Base-by-base conservation (phyloP, 2,888 invertebrate genomes). In the Polydrusus pterygomalis region DNA sequence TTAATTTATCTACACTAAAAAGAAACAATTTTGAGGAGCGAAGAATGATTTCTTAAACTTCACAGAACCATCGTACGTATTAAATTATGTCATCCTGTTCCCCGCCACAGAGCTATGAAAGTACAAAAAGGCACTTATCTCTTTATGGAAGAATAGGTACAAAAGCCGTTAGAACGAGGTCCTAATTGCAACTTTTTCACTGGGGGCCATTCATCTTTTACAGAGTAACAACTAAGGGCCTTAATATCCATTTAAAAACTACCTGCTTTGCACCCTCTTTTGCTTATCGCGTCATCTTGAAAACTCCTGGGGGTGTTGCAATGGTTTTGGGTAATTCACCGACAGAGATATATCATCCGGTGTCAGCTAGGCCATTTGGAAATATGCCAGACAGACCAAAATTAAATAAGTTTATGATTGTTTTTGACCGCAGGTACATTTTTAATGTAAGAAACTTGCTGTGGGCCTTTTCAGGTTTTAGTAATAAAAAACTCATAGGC, bases 171-270 rank as follows among this genome's bases (percentile, higher is more conserved):
- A 84, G 81, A 78, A 80, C 79, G 80, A 81, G 83, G 81, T 79
- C 83, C 83, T 87, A 87, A 87, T 87, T 87, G 86, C 85, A 83
- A 85, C 84, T 86, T 75, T 75, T 75, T 75, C 75, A 75, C 54
- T 65, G 54, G 34, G 43, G 43, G 68, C 86, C 83, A 87, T 87
- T 86, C 86, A 86, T 87, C 87, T 86, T 85, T 70, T 85, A 84
- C 81, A 83, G 84, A 84, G 85, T 85, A 86, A 85, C 86, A 85
- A 85, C 85, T 80, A 80, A 82, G 83, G 82, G 81, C 78, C 80
- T 82, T 80, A 80, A 81, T 83, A 82, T 81, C 82, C 84, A 82
- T 85, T 86, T 85, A 83, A 85, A 86, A 87, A 87, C 86, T 87
- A 87, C 87, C 87, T 87, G 87, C 85, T 81, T 82, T 77, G 79